Evolutionary conservation across 2,888 invertebrate genomes (phyloP).

Genomic region (Lochmaea capreae): DNA sequence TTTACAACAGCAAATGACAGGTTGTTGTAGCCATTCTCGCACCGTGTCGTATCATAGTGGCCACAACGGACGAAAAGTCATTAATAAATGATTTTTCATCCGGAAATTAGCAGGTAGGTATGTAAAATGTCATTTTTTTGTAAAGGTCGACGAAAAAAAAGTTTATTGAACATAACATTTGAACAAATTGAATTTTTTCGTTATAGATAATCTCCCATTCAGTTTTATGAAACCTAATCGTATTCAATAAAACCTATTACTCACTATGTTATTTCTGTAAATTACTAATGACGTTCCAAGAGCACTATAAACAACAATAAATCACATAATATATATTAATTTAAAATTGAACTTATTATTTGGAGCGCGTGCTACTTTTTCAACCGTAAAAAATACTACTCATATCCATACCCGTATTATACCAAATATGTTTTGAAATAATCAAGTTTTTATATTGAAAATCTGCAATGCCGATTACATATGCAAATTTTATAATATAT

Average conservation of each 20-base stretch:
- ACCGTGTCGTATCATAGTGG: too few relatives aligned
- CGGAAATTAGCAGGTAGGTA: too few relatives aligned
- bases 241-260: constrained; percentile 1
- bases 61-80: too few relatives aligned
- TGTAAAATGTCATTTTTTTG: too few relatives aligned
- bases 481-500: neutral
- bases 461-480: constrained; percentile 3
- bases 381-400: neutral
- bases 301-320: constrained; percentile 6
- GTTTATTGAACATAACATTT: neutral
- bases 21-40: too few relatives aligned
- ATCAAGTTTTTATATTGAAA: neutral
- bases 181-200: neutral
- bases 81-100: too few relatives aligned
- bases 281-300: neutral
- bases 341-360: neutral
- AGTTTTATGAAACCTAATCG: neutral
- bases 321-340: constrained; percentile 5
- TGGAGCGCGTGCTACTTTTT: constrained; percentile 9
- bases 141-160: too few relatives aligned
- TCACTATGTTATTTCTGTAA: constrained; percentile 8
- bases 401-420: neutral
- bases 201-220: neutral
- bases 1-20: too few relatives aligned
- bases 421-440: neutral